A percentile compares a stretch with the other conserved stretches of the same genome.
phyloP scores from a whole-genome alignment of 37 sponge, comb jelly and placozoan species.

The Halisarca cf. caerulea region DNA sequence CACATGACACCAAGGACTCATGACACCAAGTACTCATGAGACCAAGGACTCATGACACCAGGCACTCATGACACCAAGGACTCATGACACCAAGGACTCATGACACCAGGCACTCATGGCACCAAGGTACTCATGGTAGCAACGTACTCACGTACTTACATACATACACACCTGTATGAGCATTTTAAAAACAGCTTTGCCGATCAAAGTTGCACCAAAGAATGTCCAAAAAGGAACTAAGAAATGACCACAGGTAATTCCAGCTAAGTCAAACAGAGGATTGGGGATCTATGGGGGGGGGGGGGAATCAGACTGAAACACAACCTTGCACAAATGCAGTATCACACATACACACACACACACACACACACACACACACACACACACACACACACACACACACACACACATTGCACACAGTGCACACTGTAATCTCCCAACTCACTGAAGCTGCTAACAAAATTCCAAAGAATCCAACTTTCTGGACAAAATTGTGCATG shows the following conservation, averaged over 20 bases:
- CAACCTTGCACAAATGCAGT: too few species aligned
- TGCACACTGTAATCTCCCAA: background rate
- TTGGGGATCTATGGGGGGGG: conserved; percentile 98
- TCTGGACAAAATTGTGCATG: conserved; percentile 84
- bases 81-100: too few species aligned
- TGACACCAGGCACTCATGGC: too few species aligned
- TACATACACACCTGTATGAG: conserved; percentile 77
- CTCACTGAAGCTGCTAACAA: conserved; percentile 94
- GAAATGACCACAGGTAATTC: conserved; percentile 99
- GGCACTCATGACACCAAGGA: too few species aligned
- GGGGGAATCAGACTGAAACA: too few species aligned
- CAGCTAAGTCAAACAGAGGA: conserved; percentile 99
- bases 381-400: background rate
- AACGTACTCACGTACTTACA: too few species aligned
- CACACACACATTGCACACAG: background rate
- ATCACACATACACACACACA: too few species aligned
- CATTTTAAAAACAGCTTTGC: conserved; percentile 97
- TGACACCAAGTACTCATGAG: too few species aligned
- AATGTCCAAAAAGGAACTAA: conserved; percentile 97
- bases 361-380: too few species aligned
- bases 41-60: too few species aligned
- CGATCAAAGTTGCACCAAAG: conserved; percentile 97
- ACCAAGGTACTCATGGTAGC: too few species aligned
- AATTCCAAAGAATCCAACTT: conserved; percentile 96
- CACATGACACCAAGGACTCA: too few species aligned